Percentiles rank a stretch among this genome's conserved stretches.
These are phyloP conservation scores for Odontophorus gujanensis DNA, from an alignment of 2,113 vertebrate genomes.

Conservation along the genomic window DNA sequence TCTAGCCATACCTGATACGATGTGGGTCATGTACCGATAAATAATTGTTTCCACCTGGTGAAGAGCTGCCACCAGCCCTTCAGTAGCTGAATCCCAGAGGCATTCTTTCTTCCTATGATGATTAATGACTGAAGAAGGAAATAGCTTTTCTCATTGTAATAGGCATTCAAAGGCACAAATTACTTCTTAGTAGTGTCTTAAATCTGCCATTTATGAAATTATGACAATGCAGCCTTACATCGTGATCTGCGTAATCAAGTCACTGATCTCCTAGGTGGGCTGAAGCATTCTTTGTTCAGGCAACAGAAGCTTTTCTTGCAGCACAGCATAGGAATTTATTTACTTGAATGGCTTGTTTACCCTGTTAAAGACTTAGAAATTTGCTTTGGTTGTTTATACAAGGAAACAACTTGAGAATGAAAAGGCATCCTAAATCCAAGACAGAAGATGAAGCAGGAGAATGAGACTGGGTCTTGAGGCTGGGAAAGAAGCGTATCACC, in stretches of 20 bases:
- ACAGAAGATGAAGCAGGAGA: not conserved
- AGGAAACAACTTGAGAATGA: not conserved
- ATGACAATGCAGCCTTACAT: not conserved
- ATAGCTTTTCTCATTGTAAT: not conserved
- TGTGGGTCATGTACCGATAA: not conserved
- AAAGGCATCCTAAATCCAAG: not conserved
- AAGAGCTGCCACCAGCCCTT: not conserved
- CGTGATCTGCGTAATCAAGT: not conserved
- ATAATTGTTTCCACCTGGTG: not conserved
- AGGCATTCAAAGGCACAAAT: not conserved
- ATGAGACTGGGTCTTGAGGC: not conserved
- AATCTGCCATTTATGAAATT: not conserved
- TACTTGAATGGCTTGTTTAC: not conserved
- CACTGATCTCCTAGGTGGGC: not conserved
- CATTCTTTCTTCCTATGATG: not conserved
- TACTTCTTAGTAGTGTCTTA: not conserved
- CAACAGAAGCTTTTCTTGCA: not conserved
- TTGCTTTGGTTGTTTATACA: not conserved
- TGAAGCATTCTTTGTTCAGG: not conserved
- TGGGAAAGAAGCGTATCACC: not conserved
- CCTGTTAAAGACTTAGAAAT: not conserved
- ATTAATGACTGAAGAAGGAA: not conserved
- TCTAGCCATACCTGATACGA: not conserved
- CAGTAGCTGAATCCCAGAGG: not conserved
- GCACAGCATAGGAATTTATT: not conserved